These are phyloP conservation scores for Pristionchus japonicus DNA, from an alignment of 2,888 invertebrate genomes.

Conservation along the genomic window DNA sequence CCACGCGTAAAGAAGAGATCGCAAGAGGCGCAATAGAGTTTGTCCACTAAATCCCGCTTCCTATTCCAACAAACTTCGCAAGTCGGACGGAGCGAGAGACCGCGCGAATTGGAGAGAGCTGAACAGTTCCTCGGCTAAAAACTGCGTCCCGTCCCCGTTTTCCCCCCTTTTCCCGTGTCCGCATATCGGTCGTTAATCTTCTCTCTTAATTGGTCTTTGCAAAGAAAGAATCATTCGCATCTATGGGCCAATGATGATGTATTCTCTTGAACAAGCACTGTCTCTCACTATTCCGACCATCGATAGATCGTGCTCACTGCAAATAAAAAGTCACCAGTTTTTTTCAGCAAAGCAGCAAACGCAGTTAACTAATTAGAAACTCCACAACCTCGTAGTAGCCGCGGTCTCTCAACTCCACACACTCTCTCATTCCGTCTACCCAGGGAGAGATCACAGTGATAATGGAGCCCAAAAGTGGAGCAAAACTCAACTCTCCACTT, in stretches of 20 bases:
- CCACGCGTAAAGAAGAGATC: too few species aligned
- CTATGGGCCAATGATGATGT: too few species aligned
- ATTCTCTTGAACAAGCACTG: too few species aligned
- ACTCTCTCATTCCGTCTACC: background rate
- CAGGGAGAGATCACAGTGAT: background rate
- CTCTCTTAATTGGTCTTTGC: background rate
- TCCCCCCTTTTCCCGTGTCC: background rate
- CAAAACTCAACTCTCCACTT: constrained; percentile 25
- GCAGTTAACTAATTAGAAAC: background rate
- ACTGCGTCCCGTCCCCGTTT: background rate
- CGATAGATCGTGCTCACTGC: too few species aligned
- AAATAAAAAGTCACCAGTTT: too few species aligned
- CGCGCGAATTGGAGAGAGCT: background rate
- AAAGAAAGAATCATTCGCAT: too few species aligned
- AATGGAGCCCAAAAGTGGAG: too few species aligned
- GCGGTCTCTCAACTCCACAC: background rate
- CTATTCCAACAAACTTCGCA: too few species aligned
- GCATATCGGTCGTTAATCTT: constrained; percentile 7
- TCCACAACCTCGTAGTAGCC: background rate
- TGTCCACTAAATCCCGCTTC: too few species aligned
- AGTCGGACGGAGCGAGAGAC: background rate
- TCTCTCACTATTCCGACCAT: too few species aligned
- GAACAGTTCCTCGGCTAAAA: background rate
- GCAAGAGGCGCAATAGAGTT: too few species aligned
- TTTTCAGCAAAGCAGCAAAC: background rate